Evolutionary conservation across 2,888 invertebrate genomes (phyloP).

Genomic region (Eupeodes luniger): DNA sequence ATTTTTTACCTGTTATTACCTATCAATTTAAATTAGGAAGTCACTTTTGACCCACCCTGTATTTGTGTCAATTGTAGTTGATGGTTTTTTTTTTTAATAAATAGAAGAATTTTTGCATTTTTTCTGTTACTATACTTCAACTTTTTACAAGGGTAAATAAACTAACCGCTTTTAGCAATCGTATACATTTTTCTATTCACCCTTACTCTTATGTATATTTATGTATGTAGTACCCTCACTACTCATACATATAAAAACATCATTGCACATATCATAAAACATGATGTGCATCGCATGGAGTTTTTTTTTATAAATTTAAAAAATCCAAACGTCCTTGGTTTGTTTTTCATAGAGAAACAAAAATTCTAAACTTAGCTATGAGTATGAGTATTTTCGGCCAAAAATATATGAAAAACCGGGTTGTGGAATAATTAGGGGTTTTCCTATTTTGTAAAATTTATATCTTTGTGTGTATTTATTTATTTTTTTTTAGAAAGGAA

Average conservation of each 20-base stretch:
- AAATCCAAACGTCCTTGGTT: slow-evolving; percentile 25
- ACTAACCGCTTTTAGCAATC: neutral
- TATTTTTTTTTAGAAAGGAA: neutral
- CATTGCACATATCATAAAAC: slow-evolving; percentile 19
- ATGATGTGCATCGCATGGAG: slow-evolving; percentile 1
- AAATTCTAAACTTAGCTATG: slow-evolving; percentile 5
- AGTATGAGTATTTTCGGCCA: neutral
- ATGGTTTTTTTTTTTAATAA: neutral
- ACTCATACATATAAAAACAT: neutral
- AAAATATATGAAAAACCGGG: neutral
- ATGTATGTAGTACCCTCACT: too few species aligned
- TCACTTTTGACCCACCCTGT: too few species aligned
- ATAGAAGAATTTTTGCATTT: neutral
- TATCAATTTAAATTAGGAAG: too few species aligned
- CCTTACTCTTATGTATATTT: too few species aligned
- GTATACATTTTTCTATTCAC: neutral
- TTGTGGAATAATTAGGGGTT: slow-evolving; percentile 27
- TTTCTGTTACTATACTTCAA: slow-evolving; percentile 8
- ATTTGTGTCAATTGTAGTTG: neutral
- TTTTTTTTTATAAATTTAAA: slow-evolving; percentile 8
- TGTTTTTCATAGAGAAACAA: neutral
- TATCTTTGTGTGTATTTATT: neutral
- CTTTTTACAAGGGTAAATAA: slow-evolving; percentile 2
- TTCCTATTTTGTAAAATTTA: neutral
- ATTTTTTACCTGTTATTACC: too few species aligned